Evolutionary conservation across 2,113 vertebrate genomes (phyloP).

Genomic region (Pseudolaguvia tuberculata): DNA sequence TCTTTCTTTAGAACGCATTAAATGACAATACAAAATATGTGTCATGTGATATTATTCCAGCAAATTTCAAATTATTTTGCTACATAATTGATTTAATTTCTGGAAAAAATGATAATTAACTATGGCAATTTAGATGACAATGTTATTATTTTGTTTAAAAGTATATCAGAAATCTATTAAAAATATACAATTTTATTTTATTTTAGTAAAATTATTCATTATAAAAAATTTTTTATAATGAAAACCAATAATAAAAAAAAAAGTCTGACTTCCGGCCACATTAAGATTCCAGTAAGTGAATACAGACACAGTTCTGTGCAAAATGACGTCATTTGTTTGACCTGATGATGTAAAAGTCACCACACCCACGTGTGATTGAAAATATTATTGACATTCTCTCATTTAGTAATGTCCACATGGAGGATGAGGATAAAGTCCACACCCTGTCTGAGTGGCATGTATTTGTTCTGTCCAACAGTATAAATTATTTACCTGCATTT

Average conservation of each 20-base stretch:
- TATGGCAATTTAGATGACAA: neutral
- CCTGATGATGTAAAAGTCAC: neutral
- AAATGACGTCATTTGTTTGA: neutral
- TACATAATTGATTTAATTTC: neutral
- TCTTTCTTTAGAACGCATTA: neutral
- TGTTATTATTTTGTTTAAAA: neutral
- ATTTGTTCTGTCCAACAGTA: constrained; percentile 26
- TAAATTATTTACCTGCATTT: constrained; percentile 47
- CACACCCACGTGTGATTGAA: neutral
- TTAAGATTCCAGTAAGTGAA: too few species aligned
- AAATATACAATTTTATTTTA: too few species aligned
- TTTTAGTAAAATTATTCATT: too few species aligned
- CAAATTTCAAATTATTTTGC: neutral
- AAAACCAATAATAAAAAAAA: too few species aligned
- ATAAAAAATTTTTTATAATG: too few species aligned
- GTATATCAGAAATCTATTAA: too few species aligned
- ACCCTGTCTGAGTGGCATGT: constrained; percentile 15
- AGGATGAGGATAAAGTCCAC: neutral
- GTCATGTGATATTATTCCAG: neutral
- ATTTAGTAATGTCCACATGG: constrained; percentile 17
- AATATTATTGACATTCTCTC: neutral
- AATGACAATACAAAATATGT: neutral
- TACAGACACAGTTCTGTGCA: neutral
- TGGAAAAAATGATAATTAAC: neutral
- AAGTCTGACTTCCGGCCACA: too few species aligned